Evolutionary conservation across 1,140 invertebrate genomes (phyloP), one percentile per base, ranked within the genome.

Genomic region (Spodoptera frugiperda): DNA sequence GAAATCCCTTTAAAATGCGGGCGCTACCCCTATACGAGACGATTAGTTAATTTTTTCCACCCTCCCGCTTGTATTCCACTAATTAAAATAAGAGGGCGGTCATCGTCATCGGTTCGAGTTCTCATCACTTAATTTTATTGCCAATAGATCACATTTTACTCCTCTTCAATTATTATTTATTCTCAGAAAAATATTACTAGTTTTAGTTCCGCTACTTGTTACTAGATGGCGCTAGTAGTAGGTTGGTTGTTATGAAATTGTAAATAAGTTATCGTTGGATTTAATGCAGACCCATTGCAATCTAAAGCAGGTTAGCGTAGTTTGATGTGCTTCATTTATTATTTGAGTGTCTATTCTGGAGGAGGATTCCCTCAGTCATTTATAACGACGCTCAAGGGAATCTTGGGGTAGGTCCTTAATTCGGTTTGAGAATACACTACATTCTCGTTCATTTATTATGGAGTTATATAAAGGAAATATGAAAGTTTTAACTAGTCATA

Each of bases 41-140:
- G 61, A 65, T 65, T 65, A 65, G 44, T 65, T 49, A 65, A 49
- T 73, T 44, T 59, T 71, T 73, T 73, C 68, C 21, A 73, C 55
- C 71, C 71, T 9, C n/a, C 10, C n/a, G 44, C n/a, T 61, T 61
- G 33, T 61, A 17, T 65, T 25, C 44, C 3, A 59, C 21, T 73
- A 73, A 73, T 73, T 73, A 30, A 49, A 73, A 61, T 49, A 2
- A 59, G 55, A 44, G 71, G 55, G 70, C 44, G 19, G 17, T 9
- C 14, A 48, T 53, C 25, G 55, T 25, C 11, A 19, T 21, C 9
- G 65, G 53, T 70, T 14, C 17, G 49, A 14, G 48, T 51, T n/a
- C 33, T 39, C 19, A 33, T 53, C n/a, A 53, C 3, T 33, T 30
- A 30, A 30, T 12, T 17, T 44, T 61, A 39, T 33, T 12, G 17